Percentiles rank a stretch among this genome's conserved stretches.
Conservation (phyloP, 2,113 vertebrate genomes). For the Salminus brasiliensis region DNA sequence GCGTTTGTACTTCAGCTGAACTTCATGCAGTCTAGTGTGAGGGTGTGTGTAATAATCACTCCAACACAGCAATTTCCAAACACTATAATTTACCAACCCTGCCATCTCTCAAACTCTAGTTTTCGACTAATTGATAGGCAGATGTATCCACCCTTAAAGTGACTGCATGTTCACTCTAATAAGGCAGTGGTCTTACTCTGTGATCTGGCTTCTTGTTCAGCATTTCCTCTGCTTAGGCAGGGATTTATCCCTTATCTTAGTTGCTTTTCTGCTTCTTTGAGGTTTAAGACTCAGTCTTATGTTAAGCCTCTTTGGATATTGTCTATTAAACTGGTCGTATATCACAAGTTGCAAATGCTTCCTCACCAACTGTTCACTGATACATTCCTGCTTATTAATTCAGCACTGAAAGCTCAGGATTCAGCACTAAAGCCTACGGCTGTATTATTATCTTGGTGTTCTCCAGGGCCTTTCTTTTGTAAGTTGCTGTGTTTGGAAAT, state of each 20-base stretch:
- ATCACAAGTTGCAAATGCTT: not conserved
- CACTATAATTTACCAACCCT: not conserved
- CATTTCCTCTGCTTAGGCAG: not conserved
- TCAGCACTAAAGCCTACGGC: not conserved
- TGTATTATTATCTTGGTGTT: not conserved
- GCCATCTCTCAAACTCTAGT: not conserved
- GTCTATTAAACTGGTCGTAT: not conserved
- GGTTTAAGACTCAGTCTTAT: not conserved
- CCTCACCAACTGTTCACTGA: not conserved
- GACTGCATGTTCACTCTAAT: not conserved
- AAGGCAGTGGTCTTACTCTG: not conserved
- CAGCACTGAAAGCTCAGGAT: not conserved
- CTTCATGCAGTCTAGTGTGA: not conserved
- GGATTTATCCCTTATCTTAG: not conserved
- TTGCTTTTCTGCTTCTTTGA: not conserved
- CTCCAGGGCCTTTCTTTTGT: too few species aligned
- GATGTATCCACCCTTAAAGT: not conserved
- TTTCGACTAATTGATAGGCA: conserved; percentile 4
- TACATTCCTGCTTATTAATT: not conserved
- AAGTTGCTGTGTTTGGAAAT: too few species aligned
- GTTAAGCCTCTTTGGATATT: not conserved
- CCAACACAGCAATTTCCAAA: not conserved
- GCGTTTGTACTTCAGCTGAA: not conserved
- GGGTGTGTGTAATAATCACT: not conserved
- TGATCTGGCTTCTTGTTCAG: not conserved